Base-by-base conservation (phyloP, 2,113 vertebrate genomes). In the Sminthopsis crassicaudata region DNA sequence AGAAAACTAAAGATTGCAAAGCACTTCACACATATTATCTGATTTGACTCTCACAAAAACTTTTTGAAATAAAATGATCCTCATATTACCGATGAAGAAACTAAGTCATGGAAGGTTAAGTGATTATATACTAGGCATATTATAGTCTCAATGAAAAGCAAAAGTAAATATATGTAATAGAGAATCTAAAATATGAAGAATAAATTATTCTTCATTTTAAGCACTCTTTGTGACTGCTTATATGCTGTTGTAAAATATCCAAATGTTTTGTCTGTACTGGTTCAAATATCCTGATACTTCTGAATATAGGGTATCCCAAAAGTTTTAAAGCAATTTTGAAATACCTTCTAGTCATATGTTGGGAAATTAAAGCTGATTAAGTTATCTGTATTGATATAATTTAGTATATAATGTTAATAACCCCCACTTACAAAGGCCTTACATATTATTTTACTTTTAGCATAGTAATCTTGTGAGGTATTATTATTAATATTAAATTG, bases 271-370 rank as follows among this genome's bases (percentile, higher is more conserved):
- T 27, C 1, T 90, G 46, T 1, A 91, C 48, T 76, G 57, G 93
- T 93, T 90, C 92, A 97, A 92, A 96, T 93, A 92, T 94, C 93
- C 96, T 95, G 94, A 94, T 89, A 94, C 36, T 96, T 91, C 9
- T 24, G 46, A 93, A 92, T 93, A 60, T 30, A 60, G 57, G 27
- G 27, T 60, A 60, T 60, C 26, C 25, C 27, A 30, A 60, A 60
- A 60, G 57, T 60, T 27, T 60, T 60, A 30, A 2, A 0, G 9
- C 25, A 60, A 9, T 60, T 60, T 30, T 60, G 57, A 60, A 60
- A 30, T 25, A 30, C 11, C 57, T 30, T 60, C 9, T 60, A 89
- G 95, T 94, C 94, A 16, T 8, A 89, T n/a, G 91, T 57, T 46
- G 96, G 57, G 94, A 91, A 12, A 97, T 91, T 48, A 5, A 48